A percentile compares a stretch with the other conserved stretches of the same genome.
These are phyloP conservation scores for Fopius arisanus DNA, from an alignment of 1,140 invertebrate species.

Conservation along the genomic window DNA sequence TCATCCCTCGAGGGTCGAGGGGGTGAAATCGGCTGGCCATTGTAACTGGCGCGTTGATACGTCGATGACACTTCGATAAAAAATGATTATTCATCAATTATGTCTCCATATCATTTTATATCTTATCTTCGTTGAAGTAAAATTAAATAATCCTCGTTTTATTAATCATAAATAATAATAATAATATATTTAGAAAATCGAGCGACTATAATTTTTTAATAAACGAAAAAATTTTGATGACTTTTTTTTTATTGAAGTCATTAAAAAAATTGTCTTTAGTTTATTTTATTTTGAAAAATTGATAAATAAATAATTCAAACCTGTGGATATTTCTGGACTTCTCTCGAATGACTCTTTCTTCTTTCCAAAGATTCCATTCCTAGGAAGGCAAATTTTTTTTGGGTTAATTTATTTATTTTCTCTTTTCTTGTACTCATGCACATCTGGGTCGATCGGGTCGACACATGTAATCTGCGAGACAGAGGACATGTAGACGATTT, in stretches of 20 bases:
- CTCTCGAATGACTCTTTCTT: constrained; percentile 49
- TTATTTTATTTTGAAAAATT: no score
- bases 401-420: background rate
- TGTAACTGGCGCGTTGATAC: constrained; percentile 49
- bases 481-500: background rate
- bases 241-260: background rate
- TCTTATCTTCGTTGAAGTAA: no score
- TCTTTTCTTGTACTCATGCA: background rate
- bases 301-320: constrained; percentile 30
- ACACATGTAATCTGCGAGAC: background rate
- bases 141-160: no score
- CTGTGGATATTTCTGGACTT: constrained; percentile 51
- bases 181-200: no score
- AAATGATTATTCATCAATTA: no score
- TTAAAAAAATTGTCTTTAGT: no score
- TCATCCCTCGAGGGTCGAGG: constrained; percentile 49
- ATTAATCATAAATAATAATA: no score
- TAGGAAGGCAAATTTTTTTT: constrained; percentile 33
- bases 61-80: constrained; percentile 56
- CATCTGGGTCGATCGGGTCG: constrained; percentile 5
- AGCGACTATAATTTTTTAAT: no score
- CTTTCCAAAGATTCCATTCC: constrained; percentile 57
- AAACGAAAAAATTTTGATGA: no score
- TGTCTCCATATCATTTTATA: no score
- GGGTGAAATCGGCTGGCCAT: constrained; percentile 42